Evolutionary conservation across 2,797 vertebrate species (phyloP).

Genomic region (Cichlasoma orientale): DNA sequence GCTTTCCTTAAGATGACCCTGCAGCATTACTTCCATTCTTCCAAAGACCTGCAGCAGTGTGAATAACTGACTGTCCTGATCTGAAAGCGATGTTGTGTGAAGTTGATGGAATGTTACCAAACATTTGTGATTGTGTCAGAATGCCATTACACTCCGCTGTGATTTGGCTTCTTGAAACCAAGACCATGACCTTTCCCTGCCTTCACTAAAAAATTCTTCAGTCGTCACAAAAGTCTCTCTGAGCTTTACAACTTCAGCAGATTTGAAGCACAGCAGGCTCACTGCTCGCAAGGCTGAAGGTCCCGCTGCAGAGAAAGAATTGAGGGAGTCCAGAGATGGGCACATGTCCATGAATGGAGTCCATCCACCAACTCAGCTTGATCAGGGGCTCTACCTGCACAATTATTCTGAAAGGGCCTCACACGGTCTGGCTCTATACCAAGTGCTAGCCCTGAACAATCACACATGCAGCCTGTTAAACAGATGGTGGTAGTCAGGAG

Average conservation of each 20-base stretch:
- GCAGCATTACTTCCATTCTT: too few relatives aligned
- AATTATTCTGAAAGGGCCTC: constrained; percentile 48
- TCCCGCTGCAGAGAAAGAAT: background rate
- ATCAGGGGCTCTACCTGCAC: constrained; percentile 30
- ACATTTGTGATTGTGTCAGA: background rate
- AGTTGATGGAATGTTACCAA: background rate
- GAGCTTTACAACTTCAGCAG: background rate
- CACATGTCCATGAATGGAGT: background rate
- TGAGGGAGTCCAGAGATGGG: background rate
- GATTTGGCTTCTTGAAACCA: background rate
- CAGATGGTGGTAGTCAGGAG: constrained; percentile 68
- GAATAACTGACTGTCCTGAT: background rate
- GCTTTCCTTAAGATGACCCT: background rate
- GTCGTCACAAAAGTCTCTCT: background rate
- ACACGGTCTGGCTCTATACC: constrained; percentile 11
- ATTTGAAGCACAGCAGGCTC: background rate
- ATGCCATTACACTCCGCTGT: background rate
- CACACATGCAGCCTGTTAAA: constrained; percentile 61
- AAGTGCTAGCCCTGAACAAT: constrained; percentile 31
- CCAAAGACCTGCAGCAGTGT: background rate
- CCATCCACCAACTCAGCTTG: constrained; percentile 10
- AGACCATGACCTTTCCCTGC: background rate
- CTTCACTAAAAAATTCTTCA: background rate
- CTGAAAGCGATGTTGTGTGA: background rate
- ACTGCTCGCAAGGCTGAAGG: background rate